Evolutionary conservation across 2,797 vertebrate species (phyloP), one percentile per base, ranked within the genome.

Genomic region (Liparis tanakae): DNA sequence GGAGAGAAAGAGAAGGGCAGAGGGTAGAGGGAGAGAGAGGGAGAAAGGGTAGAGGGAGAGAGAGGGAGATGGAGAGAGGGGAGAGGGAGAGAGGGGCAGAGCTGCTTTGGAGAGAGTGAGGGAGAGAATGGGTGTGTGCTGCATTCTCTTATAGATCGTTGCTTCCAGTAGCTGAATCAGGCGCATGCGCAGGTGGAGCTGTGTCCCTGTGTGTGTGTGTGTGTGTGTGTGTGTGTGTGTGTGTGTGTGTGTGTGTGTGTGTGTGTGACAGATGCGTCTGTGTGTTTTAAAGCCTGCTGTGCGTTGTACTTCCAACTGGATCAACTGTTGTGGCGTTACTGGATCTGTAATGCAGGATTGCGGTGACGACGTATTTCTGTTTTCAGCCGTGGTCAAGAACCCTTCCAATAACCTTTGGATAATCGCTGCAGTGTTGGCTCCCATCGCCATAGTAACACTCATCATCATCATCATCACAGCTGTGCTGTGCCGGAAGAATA

Each of bases 351-450:
- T 70, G n/a, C 69, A 46, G 41, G 44, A 60, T 44, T 51, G 71
- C 54, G 18, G n/a, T 73, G 10, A 69, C 74, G 63, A 66, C n/a
- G 5, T 70, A 5, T 58, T 74, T 57, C 14, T 15, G 82, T 76
- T 84, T 85, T 37, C 88, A 99, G 98, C 98, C 20, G 97, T 99
- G 86, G 95, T 99, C 81, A 99, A 99, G 93, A 98, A 96, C 72
- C 98, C 98, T 1, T 96, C 97, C 13, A 99, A 98, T 92, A 99
- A 99, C 92, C 94, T 99, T 69, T 99, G 98, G 98, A 98, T 99
- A 92, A 96, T 99, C 0, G 97, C 98, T 0, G 97, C 98, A 0
- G 97, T 99, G 78, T 84, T 99, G 90, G 97, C 97, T 9, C 98
- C 98, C 55, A 98, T 99, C 0, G 95, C 95, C 0, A 96, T 99